These are phyloP conservation scores for Sinhomidia bicolor DNA, from an alignment of 2,888 invertebrate species.

Conservation along the genomic window DNA sequence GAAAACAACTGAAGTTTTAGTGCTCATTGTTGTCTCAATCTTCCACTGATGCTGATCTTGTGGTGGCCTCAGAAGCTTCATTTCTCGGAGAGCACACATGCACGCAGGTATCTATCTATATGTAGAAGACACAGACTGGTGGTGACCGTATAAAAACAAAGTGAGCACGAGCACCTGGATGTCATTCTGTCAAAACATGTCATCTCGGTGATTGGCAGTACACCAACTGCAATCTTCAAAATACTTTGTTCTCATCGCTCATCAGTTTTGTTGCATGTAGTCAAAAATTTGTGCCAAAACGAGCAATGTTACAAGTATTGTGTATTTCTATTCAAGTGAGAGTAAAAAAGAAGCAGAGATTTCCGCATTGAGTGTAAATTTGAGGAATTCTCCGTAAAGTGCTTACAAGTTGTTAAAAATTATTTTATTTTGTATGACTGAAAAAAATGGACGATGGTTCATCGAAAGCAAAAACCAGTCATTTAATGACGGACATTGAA, in stretches of 20 bases:
- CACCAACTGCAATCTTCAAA: background rate
- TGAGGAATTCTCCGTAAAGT: too few relatives aligned
- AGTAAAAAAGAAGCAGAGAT: background rate
- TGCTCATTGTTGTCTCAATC: constrained; percentile 6
- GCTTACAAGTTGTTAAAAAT: background rate
- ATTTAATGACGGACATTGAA: constrained; percentile 66
- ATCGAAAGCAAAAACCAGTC: constrained; percentile 37
- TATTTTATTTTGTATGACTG: constrained; percentile 3
- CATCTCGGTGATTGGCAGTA: constrained; percentile 64
- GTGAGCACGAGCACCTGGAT: constrained; percentile 74
- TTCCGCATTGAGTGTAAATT: too few relatives aligned
- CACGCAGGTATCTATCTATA: background rate
- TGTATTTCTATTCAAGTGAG: background rate
- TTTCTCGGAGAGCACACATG: constrained; percentile 18
- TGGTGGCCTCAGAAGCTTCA: constrained; percentile 54
- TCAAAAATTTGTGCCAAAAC: too few relatives aligned
- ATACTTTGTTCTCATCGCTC: too few relatives aligned
- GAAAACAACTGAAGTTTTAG: background rate
- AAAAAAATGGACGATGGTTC: constrained; percentile 72
- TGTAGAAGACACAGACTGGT: constrained; percentile 1
- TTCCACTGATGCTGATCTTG: background rate
- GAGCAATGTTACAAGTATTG: background rate
- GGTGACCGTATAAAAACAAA: constrained; percentile 77
- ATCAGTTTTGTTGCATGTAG: too few relatives aligned
- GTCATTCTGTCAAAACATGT: constrained; percentile 78